Evolutionary conservation across 30 jellyfish, hydroid and myxozoan species (phyloP).

Genomic region (Rhopilema esculentum): DNA sequence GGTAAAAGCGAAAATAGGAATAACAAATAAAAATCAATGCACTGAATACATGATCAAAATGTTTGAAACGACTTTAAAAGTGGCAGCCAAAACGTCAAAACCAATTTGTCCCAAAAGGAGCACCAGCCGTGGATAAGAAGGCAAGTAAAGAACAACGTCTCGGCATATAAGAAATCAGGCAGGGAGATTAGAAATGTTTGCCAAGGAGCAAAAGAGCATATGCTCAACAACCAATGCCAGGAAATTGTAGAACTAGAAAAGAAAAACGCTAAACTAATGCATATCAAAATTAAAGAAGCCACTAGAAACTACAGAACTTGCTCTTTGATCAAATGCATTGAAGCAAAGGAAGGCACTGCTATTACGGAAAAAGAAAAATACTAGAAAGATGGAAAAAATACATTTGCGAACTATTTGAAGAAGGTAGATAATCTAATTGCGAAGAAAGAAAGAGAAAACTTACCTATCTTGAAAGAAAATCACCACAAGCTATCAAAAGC

Average conservation of each 20-base stretch:
- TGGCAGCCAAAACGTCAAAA: too few species aligned
- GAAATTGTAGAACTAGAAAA: constrained; percentile 52
- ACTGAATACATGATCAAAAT: constrained; percentile 31
- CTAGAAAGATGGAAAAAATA: constrained; percentile 50
- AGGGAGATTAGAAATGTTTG: too few species aligned
- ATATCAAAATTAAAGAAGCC: constrained; percentile 46
- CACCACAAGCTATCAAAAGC: constrained; percentile 55
- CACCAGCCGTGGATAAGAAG: constrained; percentile 48
- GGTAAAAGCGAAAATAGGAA: too few species aligned
- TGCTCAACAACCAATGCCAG: constrained; percentile 62
- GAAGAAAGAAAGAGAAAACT: constrained; percentile 40
- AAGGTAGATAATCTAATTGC: constrained; percentile 31
- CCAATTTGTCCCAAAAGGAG: constrained; percentile 23
- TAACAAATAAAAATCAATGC: constrained; percentile 54
- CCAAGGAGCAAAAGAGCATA: constrained; percentile 50
- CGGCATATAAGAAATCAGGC: constrained; percentile 48
- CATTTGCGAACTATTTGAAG: constrained; percentile 54
- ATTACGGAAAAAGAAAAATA: constrained; percentile 36
- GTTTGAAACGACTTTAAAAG: constrained; percentile 38
- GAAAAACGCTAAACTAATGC: constrained; percentile 56
- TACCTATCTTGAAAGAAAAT: constrained; percentile 41
- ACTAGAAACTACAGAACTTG: constrained; percentile 47
- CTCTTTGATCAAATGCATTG: constrained; percentile 48
- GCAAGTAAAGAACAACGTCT: constrained; percentile 35
- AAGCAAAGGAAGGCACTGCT: constrained; percentile 40